Evolutionary conservation across 2,113 vertebrate species (phyloP), one percentile per base, ranked within the genome.

Genomic region (Halichoeres trimaculatus): DNA sequence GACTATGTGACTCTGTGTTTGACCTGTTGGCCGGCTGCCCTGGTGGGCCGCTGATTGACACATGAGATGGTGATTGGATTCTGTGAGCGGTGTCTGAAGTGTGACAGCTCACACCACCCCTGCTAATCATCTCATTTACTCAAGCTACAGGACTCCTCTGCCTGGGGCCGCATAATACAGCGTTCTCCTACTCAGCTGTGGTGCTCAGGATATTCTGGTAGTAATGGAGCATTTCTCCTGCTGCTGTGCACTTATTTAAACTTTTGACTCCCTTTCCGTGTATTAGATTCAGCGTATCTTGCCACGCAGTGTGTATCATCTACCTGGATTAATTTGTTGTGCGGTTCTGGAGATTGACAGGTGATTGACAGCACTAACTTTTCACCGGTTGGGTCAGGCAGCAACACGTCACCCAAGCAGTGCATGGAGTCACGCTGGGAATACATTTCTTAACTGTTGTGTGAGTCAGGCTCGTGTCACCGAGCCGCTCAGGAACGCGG

Each of bases 61-160:
- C 57, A 43, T 62, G 74, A 74, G 74, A 88, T 85, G 78, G 63
- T 69, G 83, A 89, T 87, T 82, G 77, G 87, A 85, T 75, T 86
- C 77, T 80, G 62, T 86, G 55, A 74, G 70, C 43, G 34, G 80
- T 79, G 84, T 86, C 68, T 89, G 86, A 85, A 70, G 26, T 90
- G 79, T 87, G 85, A 92, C 89, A 85, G 81, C 83, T 78, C 81
- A 87, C 88, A 89, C 84, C 90, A 86, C 88, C 82, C 87, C 74
- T 75, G 76, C 88, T 91, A 89, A 92, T 91, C 86, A 85, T 84
- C 85, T 86, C 84, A 89, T 89, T 90, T 90, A 90, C 85, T 86
- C 74, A 48, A 80, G 60, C 88, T 85, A 71, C 76, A 76, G 80
- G 83, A 78, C 83, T 82, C 67, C 71, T 85, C 66, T 63, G 74